These are phyloP conservation scores for Hippopotamus amphibius DNA, from an alignment of 2,113 vertebrate species.

Conservation along the genomic window DNA sequence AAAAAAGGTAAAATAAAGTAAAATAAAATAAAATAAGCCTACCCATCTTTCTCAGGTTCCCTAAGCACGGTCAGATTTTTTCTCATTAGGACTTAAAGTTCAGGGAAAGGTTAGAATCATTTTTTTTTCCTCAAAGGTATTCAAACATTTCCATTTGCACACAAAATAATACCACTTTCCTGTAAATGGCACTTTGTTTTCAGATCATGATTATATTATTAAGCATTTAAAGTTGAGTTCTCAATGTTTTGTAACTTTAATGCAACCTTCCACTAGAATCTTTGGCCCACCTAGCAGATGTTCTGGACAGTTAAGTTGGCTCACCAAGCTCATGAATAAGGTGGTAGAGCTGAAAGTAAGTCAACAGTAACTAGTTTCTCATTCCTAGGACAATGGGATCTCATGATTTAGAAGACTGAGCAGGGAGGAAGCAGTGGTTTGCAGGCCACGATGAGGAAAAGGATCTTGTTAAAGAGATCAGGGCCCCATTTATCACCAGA, in stretches of 20 bases:
- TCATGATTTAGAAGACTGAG: background rate
- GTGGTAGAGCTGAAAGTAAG: background rate
- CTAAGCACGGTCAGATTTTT: background rate
- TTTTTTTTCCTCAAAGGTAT: conserved; percentile 16
- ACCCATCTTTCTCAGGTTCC: background rate
- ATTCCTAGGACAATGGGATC: background rate
- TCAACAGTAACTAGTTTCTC: background rate
- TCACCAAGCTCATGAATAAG: background rate
- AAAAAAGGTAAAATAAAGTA: too few relatives aligned
- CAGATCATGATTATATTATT: background rate
- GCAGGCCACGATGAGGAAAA: background rate
- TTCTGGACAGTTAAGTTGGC: background rate
- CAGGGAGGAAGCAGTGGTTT: background rate
- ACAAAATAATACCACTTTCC: background rate
- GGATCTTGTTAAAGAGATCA: background rate
- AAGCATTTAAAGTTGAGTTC: background rate
- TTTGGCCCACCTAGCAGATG: background rate
- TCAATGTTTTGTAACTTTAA: background rate
- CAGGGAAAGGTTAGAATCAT: conserved; percentile 5
- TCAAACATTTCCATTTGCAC: background rate
- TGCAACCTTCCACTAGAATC: background rate
- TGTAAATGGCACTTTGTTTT: background rate
- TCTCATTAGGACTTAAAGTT: conserved; percentile 1
- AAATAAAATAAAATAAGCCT: background rate
- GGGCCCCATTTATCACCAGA: background rate